Base-by-base conservation (phyloP, 2,113 vertebrate species). In the Syngnathus floridae region DNA sequence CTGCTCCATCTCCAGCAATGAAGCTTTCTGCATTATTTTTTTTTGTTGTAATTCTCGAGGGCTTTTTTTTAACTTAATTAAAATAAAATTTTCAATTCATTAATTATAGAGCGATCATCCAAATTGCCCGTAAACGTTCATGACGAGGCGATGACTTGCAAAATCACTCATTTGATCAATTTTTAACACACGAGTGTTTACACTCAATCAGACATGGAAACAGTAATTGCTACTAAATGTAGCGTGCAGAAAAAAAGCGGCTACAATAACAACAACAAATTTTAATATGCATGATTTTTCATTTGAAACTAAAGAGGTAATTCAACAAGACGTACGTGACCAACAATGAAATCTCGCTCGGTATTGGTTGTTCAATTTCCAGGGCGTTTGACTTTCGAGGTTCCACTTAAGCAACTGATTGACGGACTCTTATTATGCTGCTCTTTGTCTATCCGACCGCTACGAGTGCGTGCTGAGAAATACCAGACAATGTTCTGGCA, bases 401-500 rank as follows among this genome's bases (percentile, higher is more conserved):
- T 4, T 19, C 17, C 19, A 21, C 48, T 51, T 7, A 73, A 40
- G 66, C 62, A 66, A 49, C 66, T 36, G 68, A 57, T 70, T 79
- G 70, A 78, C 59, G 64, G 67, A 56, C 65, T 58, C 55, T 45
- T 58, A 68, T 74, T 65, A 60, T 64, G 62, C 70, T 38, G 52
- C 60, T 74, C 41, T 76, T 67, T 77, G 73, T 79, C 70, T 63
- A 65, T 74, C 64, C 67, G 58, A 71, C 70, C 62, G 66, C 48
- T 9, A 21, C 10, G 21, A 58, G 22, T 52, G 70, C 46, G 55
- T 60, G 57, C 65, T 65, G 66, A 66, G 74, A 65, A 75, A 75
- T 72, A 80, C 75, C 74, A 70, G 71, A 71, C 80, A 75, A 60
- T 75, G 77, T 80, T 81, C 78, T 77, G 66, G 71, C 78, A 78